Evolutionary conservation across 2,797 vertebrate species (phyloP).

Genomic region (Propithecus deckenii): DNA sequence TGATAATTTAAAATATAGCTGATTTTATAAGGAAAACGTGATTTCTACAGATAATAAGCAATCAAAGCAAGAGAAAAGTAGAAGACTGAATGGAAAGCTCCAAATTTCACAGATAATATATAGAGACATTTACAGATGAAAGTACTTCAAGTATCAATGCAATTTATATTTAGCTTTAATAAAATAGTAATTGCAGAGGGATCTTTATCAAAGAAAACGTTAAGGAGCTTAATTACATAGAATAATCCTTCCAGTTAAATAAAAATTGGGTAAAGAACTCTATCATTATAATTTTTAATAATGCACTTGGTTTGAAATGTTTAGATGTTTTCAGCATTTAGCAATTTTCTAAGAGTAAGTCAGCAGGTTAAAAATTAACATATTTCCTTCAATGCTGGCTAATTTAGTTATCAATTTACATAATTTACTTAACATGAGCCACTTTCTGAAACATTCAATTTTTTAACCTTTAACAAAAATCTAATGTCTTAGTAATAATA

Average conservation of each 20-base stretch:
- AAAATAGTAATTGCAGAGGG: not conserved
- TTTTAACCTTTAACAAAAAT: conserved; percentile 62
- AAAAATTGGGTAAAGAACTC: conserved; percentile 20
- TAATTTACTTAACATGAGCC: conserved; percentile 58
- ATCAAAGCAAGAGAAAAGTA: not conserved
- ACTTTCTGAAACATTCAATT: conserved; percentile 51
- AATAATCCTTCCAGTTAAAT: conserved; percentile 11
- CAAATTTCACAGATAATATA: not conserved
- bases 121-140: not conserved
- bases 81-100: not conserved
- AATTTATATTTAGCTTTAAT: conserved; percentile 42
- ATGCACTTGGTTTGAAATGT: not conserved
- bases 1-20: conserved; percentile 13
- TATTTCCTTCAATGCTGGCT: conserved; percentile 49
- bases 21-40: not conserved
- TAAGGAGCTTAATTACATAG: conserved; percentile 8
- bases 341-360: conserved; percentile 48
- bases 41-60: not conserved
- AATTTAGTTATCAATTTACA: conserved; percentile 66
- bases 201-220: conserved; percentile 9
- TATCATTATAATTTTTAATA: conserved; percentile 64
- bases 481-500: conserved; percentile 57
- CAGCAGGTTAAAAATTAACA: conserved; percentile 64
- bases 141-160: not conserved
- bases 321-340: conserved; percentile 54